These are phyloP conservation scores for Choreutis nemorana DNA, from an alignment of 2,888 invertebrate species.

Conservation along the genomic window DNA sequence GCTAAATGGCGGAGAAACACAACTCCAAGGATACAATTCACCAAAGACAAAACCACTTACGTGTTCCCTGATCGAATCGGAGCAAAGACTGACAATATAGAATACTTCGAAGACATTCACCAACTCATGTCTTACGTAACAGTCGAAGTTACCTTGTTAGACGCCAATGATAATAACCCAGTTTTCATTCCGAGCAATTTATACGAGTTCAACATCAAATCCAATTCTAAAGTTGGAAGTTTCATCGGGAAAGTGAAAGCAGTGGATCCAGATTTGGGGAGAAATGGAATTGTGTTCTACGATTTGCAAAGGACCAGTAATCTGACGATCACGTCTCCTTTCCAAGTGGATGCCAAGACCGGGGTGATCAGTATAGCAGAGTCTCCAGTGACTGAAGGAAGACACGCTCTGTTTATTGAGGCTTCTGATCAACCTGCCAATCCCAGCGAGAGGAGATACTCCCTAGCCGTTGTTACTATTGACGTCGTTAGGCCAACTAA, in stretches of 20 bases:
- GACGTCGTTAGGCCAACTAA: conserved; percentile 70
- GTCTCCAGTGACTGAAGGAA: conserved; percentile 71
- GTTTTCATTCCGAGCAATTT: conserved; percentile 84
- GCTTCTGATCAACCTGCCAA: conserved; percentile 85
- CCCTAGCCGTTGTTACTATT: conserved; percentile 85
- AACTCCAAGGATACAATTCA: conserved; percentile 20
- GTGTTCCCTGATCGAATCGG: conserved; percentile 54
- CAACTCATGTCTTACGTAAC: conserved; percentile 68
- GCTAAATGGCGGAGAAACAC: conserved; percentile 45
- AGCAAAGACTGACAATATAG: conserved; percentile 44
- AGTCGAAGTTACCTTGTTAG: conserved; percentile 83
- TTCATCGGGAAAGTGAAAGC: conserved; percentile 82
- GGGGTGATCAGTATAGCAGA: conserved; percentile 75
- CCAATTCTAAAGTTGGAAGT: conserved; percentile 73
- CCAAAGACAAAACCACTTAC: conserved; percentile 50
- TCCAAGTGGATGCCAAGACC: conserved; percentile 74
- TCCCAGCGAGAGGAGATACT: conserved; percentile 83
- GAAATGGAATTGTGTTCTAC: conserved; percentile 76
- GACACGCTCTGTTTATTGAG: conserved; percentile 84
- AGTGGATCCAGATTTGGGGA: conserved; percentile 80
- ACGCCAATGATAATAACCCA: conserved; percentile 93
- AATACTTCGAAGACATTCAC: conserved; percentile 40
- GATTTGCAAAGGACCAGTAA: conserved; percentile 75
- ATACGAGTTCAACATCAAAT: conserved; percentile 78
- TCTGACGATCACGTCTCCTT: conserved; percentile 71